phyloP scores from a whole-genome alignment of 1,140 invertebrate genomes.

The Acromyrmex charruanus region DNA sequence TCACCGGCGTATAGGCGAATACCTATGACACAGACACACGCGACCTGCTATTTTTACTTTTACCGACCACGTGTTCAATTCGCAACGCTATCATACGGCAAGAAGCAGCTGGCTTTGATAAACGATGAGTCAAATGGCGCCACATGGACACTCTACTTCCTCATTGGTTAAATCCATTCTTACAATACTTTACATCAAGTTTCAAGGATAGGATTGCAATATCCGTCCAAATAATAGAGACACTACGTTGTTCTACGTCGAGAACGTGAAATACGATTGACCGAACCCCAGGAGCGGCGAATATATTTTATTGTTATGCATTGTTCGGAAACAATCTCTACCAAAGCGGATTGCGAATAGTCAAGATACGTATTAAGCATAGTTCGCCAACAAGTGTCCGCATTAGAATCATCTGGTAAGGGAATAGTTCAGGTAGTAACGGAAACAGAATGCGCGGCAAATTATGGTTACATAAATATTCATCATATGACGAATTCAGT shows the following conservation, averaged over 20 bases:
- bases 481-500: background rate
- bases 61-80: slow-evolving; percentile 28
- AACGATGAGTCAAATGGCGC: slow-evolving; percentile 18
- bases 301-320: slow-evolving; percentile 1
- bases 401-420: background rate
- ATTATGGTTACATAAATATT: slow-evolving; percentile 35
- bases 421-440: background rate
- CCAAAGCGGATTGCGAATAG: background rate
- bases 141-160: slow-evolving; percentile 20
- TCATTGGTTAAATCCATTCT: slow-evolving; percentile 38
- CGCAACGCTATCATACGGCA: slow-evolving; percentile 5
- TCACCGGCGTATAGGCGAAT: background rate
- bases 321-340: background rate
- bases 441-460: slow-evolving; percentile 17
- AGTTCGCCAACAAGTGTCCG: background rate
- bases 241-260: background rate
- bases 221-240: background rate
- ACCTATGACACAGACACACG: background rate
- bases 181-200: slow-evolving; percentile 2
- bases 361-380: slow-evolving; percentile 14
- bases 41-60: slow-evolving; percentile 32
- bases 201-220: slow-evolving; percentile 2
- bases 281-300: background rate
- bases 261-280: background rate
- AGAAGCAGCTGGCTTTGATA: slow-evolving; percentile 33